Conservation (phyloP, 2,797 vertebrate species). For the Rhinogobio ventralis region DNA sequence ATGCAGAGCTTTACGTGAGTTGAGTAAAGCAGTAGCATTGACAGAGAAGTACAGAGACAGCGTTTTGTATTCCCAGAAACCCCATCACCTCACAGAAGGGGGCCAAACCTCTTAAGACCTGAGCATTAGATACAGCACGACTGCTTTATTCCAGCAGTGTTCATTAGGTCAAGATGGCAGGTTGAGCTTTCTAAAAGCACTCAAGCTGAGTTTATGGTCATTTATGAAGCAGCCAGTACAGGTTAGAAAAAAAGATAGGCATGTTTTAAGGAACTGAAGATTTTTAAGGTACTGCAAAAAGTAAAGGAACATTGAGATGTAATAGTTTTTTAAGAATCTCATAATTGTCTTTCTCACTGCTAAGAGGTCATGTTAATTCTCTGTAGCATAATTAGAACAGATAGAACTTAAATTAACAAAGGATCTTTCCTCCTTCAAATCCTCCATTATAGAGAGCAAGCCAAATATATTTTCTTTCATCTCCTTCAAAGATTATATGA, state of each 20-base stretch:
- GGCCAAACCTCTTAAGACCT: slow-evolving; percentile 64
- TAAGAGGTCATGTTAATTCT: background rate
- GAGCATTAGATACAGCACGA: slow-evolving; percentile 63
- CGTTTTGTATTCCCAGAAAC: slow-evolving; percentile 65
- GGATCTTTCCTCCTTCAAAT: background rate
- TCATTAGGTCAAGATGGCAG: slow-evolving; percentile 30
- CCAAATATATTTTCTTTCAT: background rate
- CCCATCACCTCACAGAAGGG: slow-evolving; percentile 63
- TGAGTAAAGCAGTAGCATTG: slow-evolving; percentile 43
- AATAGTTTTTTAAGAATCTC: slow-evolving; percentile 1
- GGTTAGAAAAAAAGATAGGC: background rate
- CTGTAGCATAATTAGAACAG: slow-evolving; percentile 1
- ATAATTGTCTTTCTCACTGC: background rate
- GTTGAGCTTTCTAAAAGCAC: slow-evolving; percentile 28
- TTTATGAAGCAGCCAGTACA: slow-evolving; percentile 6
- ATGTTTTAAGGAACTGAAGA: background rate
- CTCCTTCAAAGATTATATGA: background rate
- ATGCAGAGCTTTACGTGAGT: slow-evolving; percentile 23
- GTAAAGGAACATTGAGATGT: background rate
- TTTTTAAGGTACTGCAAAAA: background rate
- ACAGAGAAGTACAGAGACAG: slow-evolving; percentile 56
- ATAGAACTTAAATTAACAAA: too few relatives aligned
- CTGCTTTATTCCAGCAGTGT: slow-evolving; percentile 26
- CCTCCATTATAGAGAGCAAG: background rate
- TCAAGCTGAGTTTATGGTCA: slow-evolving; percentile 26